Percentiles rank a stretch among this genome's conserved stretches.
phyloP scores from a whole-genome alignment of 2,797 vertebrate species.

The Squalus acanthias region DNA sequence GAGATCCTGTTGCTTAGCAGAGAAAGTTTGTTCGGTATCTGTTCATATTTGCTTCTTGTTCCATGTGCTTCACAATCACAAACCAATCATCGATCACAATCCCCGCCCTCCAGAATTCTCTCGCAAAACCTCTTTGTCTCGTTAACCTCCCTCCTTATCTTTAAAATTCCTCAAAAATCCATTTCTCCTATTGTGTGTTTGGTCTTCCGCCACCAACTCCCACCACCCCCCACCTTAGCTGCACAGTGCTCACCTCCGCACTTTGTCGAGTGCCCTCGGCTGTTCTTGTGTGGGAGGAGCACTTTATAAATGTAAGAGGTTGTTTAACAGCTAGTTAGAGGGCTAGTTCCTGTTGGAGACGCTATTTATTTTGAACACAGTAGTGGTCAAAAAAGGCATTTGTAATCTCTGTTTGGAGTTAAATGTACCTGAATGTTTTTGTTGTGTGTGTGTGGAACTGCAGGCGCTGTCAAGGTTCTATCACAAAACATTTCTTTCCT shows the following conservation, averaged over 20 bases:
- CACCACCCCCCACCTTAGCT: neutral
- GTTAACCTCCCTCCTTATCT: neutral
- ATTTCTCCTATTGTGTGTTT: neutral
- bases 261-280: too few species aligned
- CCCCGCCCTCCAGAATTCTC: neutral
- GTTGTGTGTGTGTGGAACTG: neutral
- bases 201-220: neutral
- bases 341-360: neutral
- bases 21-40: neutral
- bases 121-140: neutral
- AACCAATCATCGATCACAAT: neutral
- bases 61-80: neutral
- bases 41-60: neutral
- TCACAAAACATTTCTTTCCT: neutral
- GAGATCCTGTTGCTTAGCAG: neutral
- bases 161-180: neutral
- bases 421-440: neutral
- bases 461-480: neutral
- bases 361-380: neutral
- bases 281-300: neutral
- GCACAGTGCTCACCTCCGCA: too few species aligned
- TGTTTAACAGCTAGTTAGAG: neutral
- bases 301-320: neutral
- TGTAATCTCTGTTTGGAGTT: neutral
- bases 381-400: neutral